Base-by-base conservation (phyloP, 1,140 invertebrate species). In the Mya arenaria region DNA sequence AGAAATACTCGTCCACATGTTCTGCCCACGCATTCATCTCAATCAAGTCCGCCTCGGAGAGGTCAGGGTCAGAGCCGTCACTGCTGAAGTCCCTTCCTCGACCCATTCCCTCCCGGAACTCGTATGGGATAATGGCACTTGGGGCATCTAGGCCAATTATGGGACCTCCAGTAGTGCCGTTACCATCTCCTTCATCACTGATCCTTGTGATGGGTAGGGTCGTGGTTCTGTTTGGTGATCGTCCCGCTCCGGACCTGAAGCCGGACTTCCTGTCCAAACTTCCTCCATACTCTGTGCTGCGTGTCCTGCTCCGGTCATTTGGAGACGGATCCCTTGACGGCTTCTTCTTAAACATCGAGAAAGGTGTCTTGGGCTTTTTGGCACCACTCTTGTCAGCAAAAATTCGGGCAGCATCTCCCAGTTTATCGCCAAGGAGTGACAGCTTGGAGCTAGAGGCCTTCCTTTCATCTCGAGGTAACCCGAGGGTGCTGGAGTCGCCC, bases 1-100 rank as follows among this genome's bases (percentile, higher is more conserved):
- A 99, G 93, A 98, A 99, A 92, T 99, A 99, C 93, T 99, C 98
- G 91, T 99, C 98, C 89, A 99, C 98, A 10, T 98, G 93, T 90
- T 98, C 98, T 41, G 99, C 87, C 62, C 91, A 86, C 1, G 90
- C 90, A 82, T 91, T 89, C 28, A 93, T 75, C 68, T 92, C 91
- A 34, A 81, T 84, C 1, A 89, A 74, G 58, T 92, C 91, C 17
- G 84, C 82, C 32, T 92, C 91, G 5, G 90, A 89, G 19, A 87
- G 73, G 32, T 88, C 87, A 37, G 86, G 86, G 37, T 90, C 91
- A 0, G 90, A 90, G n/a, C 87, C 90, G 68, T 89, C 89, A 69
- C 87, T 89, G 15, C 71, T 82, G 65, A 88, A 86, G 28, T 89
- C 87, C 19, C 85, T 73, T 19, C 72, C 78, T 0, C 83, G 56